Evolutionary conservation across 2,888 invertebrate species (phyloP), one percentile per base, ranked within the genome.

Genomic region (Boloria selene): DNA sequence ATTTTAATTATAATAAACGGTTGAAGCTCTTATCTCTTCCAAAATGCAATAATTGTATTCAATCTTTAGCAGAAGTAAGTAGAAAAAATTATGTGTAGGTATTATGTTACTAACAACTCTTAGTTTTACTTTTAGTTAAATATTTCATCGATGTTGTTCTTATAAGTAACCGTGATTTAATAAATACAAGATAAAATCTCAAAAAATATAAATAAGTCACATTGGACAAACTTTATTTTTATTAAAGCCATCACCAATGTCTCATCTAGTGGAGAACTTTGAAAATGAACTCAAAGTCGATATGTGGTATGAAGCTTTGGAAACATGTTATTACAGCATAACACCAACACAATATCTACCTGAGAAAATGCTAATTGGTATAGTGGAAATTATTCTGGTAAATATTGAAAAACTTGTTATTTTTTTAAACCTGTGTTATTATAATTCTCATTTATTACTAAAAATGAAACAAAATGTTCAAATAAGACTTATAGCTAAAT

Each of bases 321-420:
- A 91, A 76, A 84, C 88, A 4, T 89, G 88, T 70, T 71, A 77
- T 44, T 72, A 88, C 70, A 81, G 83, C 54, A 81, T 89, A 4
- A 87, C 81, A 55, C 75, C 81, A 53, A 75, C 79, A 14, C 86
- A 89, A 69, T 90, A 88, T 71, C 77, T 92, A 31, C 84, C 89
- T 26, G 79, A 80, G 2, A 81, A 84, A 72, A 77, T 90, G 0
- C 77, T 92, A 0, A 85, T 80, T 69, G 81, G 85, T 69, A 74
- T 92, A 68, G 83, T 89, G 14, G 90, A 90, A 78, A 90, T 92
- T 51, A 88, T 92, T 64, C 71, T 92, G 86, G 92, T 93, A 81
- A 83, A 69, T 78, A 72, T 38, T 6, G 7, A 38, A 38, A 10
- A 2, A 38, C 31, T 47, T 56, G 13, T 3, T 14, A 13, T 22